Conservation (phyloP, 1,140 invertebrate genomes). For the Eufriesea mexicana region DNA sequence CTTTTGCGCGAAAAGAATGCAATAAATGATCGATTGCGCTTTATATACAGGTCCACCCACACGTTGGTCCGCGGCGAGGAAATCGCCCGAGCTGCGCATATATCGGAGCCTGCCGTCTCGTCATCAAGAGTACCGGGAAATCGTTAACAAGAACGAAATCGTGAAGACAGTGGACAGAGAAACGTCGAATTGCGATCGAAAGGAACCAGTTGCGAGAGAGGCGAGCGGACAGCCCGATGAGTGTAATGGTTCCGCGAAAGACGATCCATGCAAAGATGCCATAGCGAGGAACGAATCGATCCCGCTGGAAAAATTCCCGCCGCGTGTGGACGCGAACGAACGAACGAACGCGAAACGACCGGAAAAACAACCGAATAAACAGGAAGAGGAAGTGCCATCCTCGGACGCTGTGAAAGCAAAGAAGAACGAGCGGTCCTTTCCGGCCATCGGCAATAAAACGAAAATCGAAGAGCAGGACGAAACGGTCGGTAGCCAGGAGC, state of each 20-base stretch:
- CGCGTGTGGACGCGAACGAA: constrained; percentile 39
- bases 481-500: constrained; percentile 29
- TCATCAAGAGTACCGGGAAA: constrained; percentile 69
- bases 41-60: constrained; percentile 81
- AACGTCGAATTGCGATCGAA: constrained; percentile 3
- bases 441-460: constrained; percentile 41
- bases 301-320: not conserved
- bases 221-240: constrained; percentile 14
- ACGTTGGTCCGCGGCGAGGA: constrained; percentile 82
- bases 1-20: not conserved
- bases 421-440: constrained; percentile 46
- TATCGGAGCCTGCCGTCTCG: constrained; percentile 84
- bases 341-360: constrained; percentile 58
- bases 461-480: constrained; percentile 47
- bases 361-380: constrained; percentile 37
- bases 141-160: constrained; percentile 13
- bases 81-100: constrained; percentile 82
- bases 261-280: constrained; percentile 7
- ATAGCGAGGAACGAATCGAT: constrained; percentile 25
- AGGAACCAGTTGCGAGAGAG: not conserved
- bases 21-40: constrained; percentile 28
- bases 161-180: not conserved
- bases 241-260: not conserved
- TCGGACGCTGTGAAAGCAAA: constrained; percentile 48
- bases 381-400: constrained; percentile 55